These are phyloP conservation scores for Choristoneura rosaceana DNA, from an alignment of 2,888 invertebrate species.

Conservation along the genomic window DNA sequence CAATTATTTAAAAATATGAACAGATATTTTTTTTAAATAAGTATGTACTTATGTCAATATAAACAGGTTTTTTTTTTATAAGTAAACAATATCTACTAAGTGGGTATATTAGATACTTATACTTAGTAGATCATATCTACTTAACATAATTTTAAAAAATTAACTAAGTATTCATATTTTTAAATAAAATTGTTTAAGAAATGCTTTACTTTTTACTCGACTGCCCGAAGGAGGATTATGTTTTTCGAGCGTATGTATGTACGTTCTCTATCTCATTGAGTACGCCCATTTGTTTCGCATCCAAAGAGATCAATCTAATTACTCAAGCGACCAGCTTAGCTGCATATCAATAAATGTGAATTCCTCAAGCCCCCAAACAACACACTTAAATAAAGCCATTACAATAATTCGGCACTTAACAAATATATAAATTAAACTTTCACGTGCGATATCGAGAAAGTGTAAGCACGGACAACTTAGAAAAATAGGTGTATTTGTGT, in stretches of 20 bases:
- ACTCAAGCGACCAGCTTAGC: neutral
- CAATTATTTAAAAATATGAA: too few species aligned
- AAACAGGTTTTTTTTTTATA: too few species aligned
- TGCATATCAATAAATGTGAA: neutral
- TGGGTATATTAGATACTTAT: too few species aligned
- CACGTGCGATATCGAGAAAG: slow-evolving; percentile 37
- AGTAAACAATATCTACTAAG: too few species aligned
- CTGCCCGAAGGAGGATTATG: too few species aligned
- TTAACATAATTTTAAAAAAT: too few species aligned
- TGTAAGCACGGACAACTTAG: slow-evolving; percentile 9
- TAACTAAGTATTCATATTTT: too few species aligned
- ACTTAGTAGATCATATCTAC: too few species aligned
- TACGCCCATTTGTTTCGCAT: neutral
- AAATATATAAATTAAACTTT: slow-evolving; percentile 35
- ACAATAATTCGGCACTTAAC: slow-evolving; percentile 31
- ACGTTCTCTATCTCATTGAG: neutral
- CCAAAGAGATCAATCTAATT: neutral
- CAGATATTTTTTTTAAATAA: too few species aligned
- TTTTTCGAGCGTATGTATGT: neutral
- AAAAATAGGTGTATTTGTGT: slow-evolving; percentile 25
- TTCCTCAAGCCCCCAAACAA: slow-evolving; percentile 2
- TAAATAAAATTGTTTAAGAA: too few species aligned
- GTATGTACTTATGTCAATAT: too few species aligned
- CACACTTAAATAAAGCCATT: neutral
- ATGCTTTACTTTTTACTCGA: too few species aligned